A percentile compares a stretch with the other conserved stretches of the same genome.
phyloP scores from a whole-genome alignment of 2,113 vertebrate genomes.

The Garra rufa region DNA sequence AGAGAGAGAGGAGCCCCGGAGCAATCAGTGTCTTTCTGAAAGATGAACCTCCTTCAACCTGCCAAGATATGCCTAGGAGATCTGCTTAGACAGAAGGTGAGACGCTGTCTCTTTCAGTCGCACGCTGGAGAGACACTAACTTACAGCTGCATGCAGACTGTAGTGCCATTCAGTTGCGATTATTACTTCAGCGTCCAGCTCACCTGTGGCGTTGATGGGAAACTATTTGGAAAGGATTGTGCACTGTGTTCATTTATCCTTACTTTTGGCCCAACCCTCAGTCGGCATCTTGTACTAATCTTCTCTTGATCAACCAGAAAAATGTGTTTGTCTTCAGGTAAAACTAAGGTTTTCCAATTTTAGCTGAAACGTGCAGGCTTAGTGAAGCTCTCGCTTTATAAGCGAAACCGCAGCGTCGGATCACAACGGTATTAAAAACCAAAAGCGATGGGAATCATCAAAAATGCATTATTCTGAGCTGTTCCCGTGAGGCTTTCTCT shows the following conservation, averaged over 20 bases:
- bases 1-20: neutral
- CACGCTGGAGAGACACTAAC: constrained; percentile 23
- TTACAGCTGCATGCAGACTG: constrained; percentile 13
- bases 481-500: constrained; percentile 53
- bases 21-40: constrained; percentile 36
- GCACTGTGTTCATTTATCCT: constrained; percentile 1
- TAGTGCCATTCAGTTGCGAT: constrained; percentile 6
- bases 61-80: constrained; percentile 34
- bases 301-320: constrained; percentile 28
- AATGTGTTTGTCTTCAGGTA: constrained; percentile 48
- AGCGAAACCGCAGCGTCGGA: constrained; percentile 42
- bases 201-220: constrained; percentile 27
- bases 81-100: constrained; percentile 25
- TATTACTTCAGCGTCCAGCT: neutral
- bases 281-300: constrained; percentile 16
- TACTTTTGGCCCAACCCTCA: neutral
- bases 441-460: constrained; percentile 51
- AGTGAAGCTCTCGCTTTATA: constrained; percentile 53
- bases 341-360: constrained; percentile 45
- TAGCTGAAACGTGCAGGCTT: constrained; percentile 44
- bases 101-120: constrained; percentile 12
- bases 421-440: constrained; percentile 57
- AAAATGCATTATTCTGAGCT: constrained; percentile 51
- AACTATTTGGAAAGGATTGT: constrained; percentile 3
- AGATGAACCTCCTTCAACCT: constrained; percentile 33